Conservation (phyloP, 2,113 vertebrate genomes). For the Cryptomyrus ogoouensis region DNA sequence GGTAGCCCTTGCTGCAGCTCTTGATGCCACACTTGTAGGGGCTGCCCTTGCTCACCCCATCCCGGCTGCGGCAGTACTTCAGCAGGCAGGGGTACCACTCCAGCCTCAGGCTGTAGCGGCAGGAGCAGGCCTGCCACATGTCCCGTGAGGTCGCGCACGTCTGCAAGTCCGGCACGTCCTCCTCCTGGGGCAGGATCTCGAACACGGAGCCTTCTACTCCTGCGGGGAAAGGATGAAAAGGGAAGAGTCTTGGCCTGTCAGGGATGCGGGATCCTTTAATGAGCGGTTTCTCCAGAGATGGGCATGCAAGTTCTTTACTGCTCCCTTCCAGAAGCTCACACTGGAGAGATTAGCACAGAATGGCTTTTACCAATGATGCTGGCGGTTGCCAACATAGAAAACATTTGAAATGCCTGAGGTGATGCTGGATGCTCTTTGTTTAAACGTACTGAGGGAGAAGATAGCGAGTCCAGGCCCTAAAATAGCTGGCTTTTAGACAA, state of each 20-base stretch:
- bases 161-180: slow-evolving; percentile 58
- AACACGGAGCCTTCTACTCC: slow-evolving; percentile 85
- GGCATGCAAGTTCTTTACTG: background rate
- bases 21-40: slow-evolving; percentile 97
- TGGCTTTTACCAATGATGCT: background rate
- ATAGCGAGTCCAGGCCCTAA: background rate
- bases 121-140: slow-evolving; percentile 77
- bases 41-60: slow-evolving; percentile 61
- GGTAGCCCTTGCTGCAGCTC: slow-evolving; percentile 92
- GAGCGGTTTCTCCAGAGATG: background rate
- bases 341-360: background rate
- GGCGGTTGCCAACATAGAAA: background rate
- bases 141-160: slow-evolving; percentile 66
- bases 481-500: background rate
- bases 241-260: background rate
- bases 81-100: slow-evolving; percentile 96
- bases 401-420: background rate
- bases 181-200: slow-evolving; percentile 66
- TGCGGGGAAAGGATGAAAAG: slow-evolving; percentile 32
- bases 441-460: background rate
- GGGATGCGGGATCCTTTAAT: background rate
- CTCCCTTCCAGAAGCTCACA: background rate
- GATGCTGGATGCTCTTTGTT: background rate
- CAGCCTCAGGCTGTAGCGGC: slow-evolving; percentile 78
- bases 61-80: slow-evolving; percentile 84